Evolutionary conservation across 2,113 vertebrate genomes (phyloP).

Genomic region (Amphiprion ocellaris): DNA sequence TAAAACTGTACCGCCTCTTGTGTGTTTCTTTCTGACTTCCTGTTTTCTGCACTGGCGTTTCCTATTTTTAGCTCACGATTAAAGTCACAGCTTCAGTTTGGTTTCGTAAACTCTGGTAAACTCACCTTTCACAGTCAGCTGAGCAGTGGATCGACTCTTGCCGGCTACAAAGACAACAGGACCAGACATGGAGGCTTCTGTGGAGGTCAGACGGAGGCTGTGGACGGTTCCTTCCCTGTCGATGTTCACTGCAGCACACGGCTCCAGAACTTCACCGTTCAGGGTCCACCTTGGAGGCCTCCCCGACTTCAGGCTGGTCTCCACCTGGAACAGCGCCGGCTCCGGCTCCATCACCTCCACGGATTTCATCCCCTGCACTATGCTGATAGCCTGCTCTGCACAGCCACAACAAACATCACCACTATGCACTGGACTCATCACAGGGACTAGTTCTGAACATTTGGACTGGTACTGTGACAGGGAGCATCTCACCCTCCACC

Average conservation of each 20-base stretch:
- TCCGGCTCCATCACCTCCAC: constrained; percentile 91
- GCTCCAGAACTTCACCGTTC: constrained; percentile 84
- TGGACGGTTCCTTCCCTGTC: constrained; percentile 90
- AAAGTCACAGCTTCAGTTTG: no score
- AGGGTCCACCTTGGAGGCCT: constrained; percentile 92
- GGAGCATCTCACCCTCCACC: constrained; percentile 89
- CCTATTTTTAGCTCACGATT: no score
- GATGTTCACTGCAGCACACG: constrained; percentile 81
- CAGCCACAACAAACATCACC: constrained; percentile 54
- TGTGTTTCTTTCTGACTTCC: not conserved
- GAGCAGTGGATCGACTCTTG: constrained; percentile 92
- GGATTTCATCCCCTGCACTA: constrained; percentile 88
- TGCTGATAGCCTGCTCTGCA: constrained; percentile 93
- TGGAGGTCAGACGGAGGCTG: constrained; percentile 87
- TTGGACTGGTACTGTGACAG: not conserved
- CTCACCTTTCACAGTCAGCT: constrained; percentile 91
- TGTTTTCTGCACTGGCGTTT: not conserved
- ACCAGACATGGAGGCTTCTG: constrained; percentile 92
- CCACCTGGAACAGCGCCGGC: constrained; percentile 90
- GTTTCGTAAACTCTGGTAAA: not conserved
- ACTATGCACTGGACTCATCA: not conserved
- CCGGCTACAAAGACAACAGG: constrained; percentile 91
- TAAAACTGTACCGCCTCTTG: not conserved
- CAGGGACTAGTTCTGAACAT: no score
- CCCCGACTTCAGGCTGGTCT: constrained; percentile 90